Base-by-base conservation (phyloP, 2,888 invertebrate species). In the Metacarcinus magister region DNA sequence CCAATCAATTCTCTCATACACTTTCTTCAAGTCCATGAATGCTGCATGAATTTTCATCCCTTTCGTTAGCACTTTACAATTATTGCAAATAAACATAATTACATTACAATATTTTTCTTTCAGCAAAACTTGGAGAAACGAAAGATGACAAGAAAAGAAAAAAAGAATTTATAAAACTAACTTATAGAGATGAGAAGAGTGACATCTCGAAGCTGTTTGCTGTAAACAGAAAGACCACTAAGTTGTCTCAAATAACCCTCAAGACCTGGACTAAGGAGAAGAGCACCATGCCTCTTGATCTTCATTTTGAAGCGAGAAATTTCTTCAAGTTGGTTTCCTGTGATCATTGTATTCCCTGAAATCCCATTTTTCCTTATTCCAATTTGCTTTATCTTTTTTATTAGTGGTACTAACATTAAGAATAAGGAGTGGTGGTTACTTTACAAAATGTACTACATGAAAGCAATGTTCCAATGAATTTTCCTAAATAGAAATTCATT, bases 301-400 rank as follows among this genome's bases (percentile, higher is more conserved):
- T 97, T 13, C 97, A 97, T 97, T 97, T 97, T 67, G 97, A 97
- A 75, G 97, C 97, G 28, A 97, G 97, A 60, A 97, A 97, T 95
- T 97, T 97, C 96, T 97, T 46, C 97, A 97, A 97, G 97, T 97
- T 54, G 3, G 92, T 92, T 60, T 87, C 39, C 39, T 32, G 1
- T 16, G 39, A 39, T 87, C 16, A n/a, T 39, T 82, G 82, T 82
- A 39, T 75, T 75, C n/a, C 28, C 7, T 5, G 28, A 75, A 75
- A n/a, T 67, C 0, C 67, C 10, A 0, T 28, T 8, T 28, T 75
- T 28, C 28, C 10, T 75, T 3, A 28, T 75, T 67, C 23, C 16
- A 13, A 67, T 67, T 19, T 67, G 0, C 23, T 67, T 67, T 67
- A 19, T 67, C 28, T 60, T 23, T 60, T 23, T 75, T 75, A 75